Percentiles rank a stretch among this genome's conserved stretches.
These are phyloP conservation scores for Progne subis DNA, from an alignment of 2,113 vertebrate species.

Conservation along the genomic window DNA sequence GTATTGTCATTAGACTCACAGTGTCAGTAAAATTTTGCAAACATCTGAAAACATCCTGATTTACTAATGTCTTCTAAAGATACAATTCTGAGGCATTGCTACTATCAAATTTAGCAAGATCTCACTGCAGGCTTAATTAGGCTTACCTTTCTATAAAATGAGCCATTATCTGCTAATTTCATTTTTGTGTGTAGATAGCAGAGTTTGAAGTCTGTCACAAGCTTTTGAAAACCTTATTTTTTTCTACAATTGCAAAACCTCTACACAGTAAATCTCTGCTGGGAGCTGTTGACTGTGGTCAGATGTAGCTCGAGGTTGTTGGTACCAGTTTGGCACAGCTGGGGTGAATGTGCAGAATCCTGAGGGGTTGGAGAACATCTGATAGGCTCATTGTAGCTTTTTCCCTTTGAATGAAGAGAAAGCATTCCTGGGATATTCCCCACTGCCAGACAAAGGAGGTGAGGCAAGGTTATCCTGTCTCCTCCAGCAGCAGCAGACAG, in stretches of 20 bases:
- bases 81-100: not conserved
- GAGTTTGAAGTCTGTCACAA: not conserved
- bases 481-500: not conserved
- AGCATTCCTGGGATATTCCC: not conserved
- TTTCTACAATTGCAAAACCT: not conserved
- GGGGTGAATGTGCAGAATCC: not conserved
- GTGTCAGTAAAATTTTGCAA: not conserved
- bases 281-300: not conserved
- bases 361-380: not conserved
- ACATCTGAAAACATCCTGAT: not conserved
- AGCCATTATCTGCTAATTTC: not conserved
- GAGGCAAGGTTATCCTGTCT: not conserved
- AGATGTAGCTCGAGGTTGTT: not conserved
- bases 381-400: not conserved
- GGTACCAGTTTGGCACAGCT: accelerated
- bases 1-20: not conserved
- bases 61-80: not conserved
- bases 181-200: not conserved
- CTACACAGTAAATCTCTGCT: not conserved
- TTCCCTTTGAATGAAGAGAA: not conserved
- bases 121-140: not conserved
- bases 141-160: not conserved
- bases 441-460: not conserved
- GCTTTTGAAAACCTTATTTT: not conserved
- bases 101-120: not conserved